phyloP scores from a whole-genome alignment of 2,888 invertebrate species.

The Drosophila trichaetosa region DNA sequence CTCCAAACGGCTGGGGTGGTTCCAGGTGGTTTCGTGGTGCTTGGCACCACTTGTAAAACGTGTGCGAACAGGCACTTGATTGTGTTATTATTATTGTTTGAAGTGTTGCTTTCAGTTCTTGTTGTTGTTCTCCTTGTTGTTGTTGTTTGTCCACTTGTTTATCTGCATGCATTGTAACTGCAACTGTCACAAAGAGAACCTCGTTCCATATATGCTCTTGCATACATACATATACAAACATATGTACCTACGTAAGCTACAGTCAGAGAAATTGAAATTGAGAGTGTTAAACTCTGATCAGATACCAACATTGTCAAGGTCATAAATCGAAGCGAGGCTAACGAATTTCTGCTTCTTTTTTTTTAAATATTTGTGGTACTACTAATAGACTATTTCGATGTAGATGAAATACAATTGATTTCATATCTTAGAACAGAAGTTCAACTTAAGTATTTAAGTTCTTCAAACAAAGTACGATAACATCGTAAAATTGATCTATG shows the following conservation, averaged over 20 bases:
- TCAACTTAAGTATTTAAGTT: background rate
- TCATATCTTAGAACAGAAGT: too few relatives aligned
- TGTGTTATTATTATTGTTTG: slow-evolving; percentile 81
- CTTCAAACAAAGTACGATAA: background rate
- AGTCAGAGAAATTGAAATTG: background rate
- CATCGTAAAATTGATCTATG: too few relatives aligned
- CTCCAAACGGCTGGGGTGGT: slow-evolving; percentile 34
- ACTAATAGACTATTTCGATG: background rate
- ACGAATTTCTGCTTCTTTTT: background rate
- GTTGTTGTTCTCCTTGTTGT: slow-evolving; percentile 4
- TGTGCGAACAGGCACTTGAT: slow-evolving; percentile 79
- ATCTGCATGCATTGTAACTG: slow-evolving; percentile 75
- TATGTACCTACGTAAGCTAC: background rate
- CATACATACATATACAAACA: background rate
- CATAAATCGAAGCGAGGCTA: background rate
- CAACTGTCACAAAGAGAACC: slow-evolving; percentile 54
- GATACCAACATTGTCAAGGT: background rate
- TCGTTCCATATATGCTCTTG: background rate
- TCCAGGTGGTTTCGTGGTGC: slow-evolving; percentile 14
- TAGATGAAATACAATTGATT: background rate
- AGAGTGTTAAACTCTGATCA: background rate
- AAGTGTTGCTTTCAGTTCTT: slow-evolving; percentile 72
- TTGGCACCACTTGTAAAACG: slow-evolving; percentile 60
- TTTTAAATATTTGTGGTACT: background rate
- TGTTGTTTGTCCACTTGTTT: slow-evolving; percentile 56